phyloP scores from a whole-genome alignment of 2,888 invertebrate genomes.

The Perizoma affinitatum region DNA sequence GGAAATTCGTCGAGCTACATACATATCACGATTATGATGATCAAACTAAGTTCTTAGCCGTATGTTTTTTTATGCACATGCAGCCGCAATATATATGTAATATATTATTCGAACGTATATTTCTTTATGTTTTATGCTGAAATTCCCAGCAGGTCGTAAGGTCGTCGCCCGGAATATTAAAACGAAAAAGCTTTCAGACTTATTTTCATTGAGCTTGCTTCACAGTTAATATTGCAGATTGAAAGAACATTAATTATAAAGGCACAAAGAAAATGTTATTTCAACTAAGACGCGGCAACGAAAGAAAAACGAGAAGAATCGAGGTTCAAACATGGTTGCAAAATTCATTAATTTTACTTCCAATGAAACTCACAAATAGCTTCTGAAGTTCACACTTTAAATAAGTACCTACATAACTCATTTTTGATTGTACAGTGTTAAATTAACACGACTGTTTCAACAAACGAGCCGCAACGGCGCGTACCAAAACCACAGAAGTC shows the following conservation, averaged over 20 bases:
- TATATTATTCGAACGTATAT: background rate
- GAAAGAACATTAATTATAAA: constrained; percentile 19
- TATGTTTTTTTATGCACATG: too few species aligned
- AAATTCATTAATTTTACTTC: constrained; percentile 13
- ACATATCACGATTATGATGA: too few species aligned
- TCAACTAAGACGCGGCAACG: constrained; percentile 6
- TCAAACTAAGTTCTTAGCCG: too few species aligned
- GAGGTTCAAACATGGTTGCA: constrained; percentile 21
- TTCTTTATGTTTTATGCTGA: constrained; percentile 13
- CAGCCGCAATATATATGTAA: too few species aligned
- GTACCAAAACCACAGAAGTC: constrained; percentile 58
- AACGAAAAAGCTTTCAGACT: constrained; percentile 28
- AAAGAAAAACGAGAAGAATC: constrained; percentile 9
- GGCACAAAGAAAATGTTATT: constrained; percentile 15
- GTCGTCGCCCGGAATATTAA: constrained; percentile 31
- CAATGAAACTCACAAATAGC: constrained; percentile 18
- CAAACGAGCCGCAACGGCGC: constrained; percentile 46
- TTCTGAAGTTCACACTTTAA: constrained; percentile 18
- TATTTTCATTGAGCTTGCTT: constrained; percentile 23
- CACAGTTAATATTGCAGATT: constrained; percentile 20
- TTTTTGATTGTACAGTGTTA: constrained; percentile 21
- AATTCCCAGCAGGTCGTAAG: constrained; percentile 20
- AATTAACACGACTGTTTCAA: constrained; percentile 19
- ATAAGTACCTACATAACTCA: constrained; percentile 7
- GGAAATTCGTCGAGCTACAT: too few species aligned